phyloP scores from a whole-genome alignment of 2,113 vertebrate genomes.

The Melanostigma gelatinosum region DNA sequence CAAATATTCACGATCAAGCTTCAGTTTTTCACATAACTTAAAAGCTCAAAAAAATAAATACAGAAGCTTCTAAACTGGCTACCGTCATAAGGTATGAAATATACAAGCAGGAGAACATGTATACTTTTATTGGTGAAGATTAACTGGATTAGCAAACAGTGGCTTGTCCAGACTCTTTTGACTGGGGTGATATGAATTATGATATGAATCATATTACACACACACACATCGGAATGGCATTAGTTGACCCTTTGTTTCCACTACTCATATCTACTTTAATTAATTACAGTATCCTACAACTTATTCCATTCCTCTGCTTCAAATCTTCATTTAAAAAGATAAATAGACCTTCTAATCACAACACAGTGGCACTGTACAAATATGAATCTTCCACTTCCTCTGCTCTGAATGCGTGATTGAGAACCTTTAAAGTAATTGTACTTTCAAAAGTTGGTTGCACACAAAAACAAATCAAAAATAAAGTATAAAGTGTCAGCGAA shows the following conservation, averaged over 20 bases:
- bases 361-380: background rate
- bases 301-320: background rate
- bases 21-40: background rate
- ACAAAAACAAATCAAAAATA: background rate
- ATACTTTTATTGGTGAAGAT: background rate
- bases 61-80: background rate
- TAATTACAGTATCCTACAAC: background rate
- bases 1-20: background rate
- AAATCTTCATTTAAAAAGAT: background rate
- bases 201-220: background rate
- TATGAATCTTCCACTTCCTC: background rate
- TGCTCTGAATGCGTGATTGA: background rate
- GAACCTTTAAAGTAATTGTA: background rate
- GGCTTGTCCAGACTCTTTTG: background rate
- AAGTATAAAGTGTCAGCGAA: no score
- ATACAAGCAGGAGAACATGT: background rate
- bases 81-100: background rate
- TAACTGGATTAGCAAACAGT: background rate
- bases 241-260: background rate
- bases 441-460: background rate
- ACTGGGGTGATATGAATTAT: background rate
- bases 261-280: background rate
- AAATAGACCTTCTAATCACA: background rate
- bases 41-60: background rate
- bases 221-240: no score